A percentile compares a stretch with the other conserved stretches of the same genome.
Evolutionary conservation across 2,797 vertebrate genomes (phyloP).

Genomic region (Muraenolepis orangiensis): DNA sequence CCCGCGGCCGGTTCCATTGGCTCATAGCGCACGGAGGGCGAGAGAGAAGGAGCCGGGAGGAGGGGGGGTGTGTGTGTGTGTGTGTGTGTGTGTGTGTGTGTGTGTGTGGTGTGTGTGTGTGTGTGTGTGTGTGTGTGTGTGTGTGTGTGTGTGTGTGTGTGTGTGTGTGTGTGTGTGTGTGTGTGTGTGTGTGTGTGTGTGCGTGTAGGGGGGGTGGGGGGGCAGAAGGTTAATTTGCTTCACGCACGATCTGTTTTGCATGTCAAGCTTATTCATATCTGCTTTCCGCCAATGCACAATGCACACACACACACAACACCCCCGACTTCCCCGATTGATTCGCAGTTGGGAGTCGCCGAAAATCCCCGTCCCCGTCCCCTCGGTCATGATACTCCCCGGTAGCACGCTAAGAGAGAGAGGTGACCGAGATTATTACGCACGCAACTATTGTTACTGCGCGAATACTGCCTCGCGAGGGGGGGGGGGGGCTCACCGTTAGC

Average conservation of each 20-base stretch:
- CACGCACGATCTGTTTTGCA: conserved; percentile 63
- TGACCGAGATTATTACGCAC: conserved; percentile 73
- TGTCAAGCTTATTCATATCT: conserved; percentile 65
- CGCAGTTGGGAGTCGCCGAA: background rate
- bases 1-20: conserved; percentile 40
- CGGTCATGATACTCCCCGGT: no score
- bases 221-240: conserved; percentile 58
- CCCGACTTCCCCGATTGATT: background rate
- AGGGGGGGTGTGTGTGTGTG: conserved; percentile 41
- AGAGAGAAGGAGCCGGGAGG: conserved; percentile 30
- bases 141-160: no score
- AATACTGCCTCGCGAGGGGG: conserved; percentile 45
- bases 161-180: no score
- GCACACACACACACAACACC: background rate
- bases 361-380: conserved; percentile 36
- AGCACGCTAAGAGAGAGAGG: conserved; percentile 57
- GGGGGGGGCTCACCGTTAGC: conserved; percentile 54
- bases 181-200: no score
- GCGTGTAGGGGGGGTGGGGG: conserved; percentile 30
- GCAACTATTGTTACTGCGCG: conserved; percentile 75
- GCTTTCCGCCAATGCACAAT: conserved; percentile 36
- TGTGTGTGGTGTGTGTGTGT: no score
- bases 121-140: no score
- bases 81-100: no score
- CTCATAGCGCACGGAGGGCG: conserved; percentile 25